phyloP scores from a whole-genome alignment of 2,888 invertebrate genomes.

The Sussaba pulchella region DNA sequence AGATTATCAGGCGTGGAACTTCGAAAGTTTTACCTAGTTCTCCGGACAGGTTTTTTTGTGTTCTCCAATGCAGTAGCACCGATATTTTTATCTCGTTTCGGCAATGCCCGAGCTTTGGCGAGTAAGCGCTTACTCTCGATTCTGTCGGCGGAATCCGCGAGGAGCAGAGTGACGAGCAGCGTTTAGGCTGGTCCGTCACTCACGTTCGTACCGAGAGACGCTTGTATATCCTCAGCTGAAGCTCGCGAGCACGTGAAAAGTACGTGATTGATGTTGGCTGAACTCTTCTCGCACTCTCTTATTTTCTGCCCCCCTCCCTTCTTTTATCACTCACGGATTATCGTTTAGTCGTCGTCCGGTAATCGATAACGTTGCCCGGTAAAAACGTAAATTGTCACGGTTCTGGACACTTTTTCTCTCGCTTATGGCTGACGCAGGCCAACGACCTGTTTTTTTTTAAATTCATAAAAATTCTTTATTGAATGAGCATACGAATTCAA shows the following conservation, averaged over 20 bases:
- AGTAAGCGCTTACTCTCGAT: conserved; percentile 3
- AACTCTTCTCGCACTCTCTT: conserved; percentile 22
- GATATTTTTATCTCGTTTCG: conserved; percentile 1
- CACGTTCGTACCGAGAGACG: conserved; percentile 5
- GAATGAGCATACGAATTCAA: too few species aligned
- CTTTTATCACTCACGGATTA: conserved; percentile 45
- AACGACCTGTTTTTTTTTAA: neutral
- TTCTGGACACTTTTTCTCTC: neutral
- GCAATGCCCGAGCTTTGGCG: neutral
- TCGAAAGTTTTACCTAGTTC: neutral
- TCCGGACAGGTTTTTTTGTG: neutral
- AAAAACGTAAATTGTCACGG: conserved; percentile 30
- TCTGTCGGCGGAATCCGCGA: conserved; percentile 8
- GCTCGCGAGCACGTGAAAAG: conserved; percentile 36
- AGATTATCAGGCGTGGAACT: neutral
- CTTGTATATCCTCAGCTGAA: conserved; percentile 4
- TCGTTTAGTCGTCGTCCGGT: conserved; percentile 36
- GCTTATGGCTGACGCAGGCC: neutral
- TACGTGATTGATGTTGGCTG: conserved; percentile 57
- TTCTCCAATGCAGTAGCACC: neutral
- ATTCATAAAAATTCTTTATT: too few species aligned
- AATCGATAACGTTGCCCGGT: conserved; percentile 47
- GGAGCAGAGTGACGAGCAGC: conserved; percentile 33
- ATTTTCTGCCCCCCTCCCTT: conserved; percentile 3
- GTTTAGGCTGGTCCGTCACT: conserved; percentile 26